Conservation (phyloP, 2,888 invertebrate species). For the Drosophila atroscutellata region DNA sequence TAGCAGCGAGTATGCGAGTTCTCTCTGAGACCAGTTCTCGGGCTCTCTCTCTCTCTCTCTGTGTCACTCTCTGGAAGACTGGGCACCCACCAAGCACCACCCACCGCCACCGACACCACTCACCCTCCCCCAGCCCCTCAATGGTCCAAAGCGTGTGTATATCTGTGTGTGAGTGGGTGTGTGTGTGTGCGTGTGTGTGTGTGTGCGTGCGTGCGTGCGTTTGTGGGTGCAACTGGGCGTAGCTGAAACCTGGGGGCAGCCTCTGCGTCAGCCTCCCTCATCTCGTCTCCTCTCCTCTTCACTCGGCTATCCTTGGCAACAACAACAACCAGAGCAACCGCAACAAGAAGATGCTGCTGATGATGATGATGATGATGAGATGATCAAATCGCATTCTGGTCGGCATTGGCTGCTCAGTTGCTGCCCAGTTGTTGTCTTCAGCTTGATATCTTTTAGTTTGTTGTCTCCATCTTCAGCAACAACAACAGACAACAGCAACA, state of each 20-base stretch:
- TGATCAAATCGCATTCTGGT: neutral
- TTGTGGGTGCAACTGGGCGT: conserved; percentile 40
- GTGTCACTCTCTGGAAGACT: conserved; percentile 28
- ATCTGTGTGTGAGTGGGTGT: neutral
- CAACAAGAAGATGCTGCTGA: conserved; percentile 1
- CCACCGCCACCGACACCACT: conserved; percentile 12
- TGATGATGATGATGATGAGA: neutral
- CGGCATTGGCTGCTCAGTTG: conserved; percentile 13
- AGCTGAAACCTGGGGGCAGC: conserved; percentile 21
- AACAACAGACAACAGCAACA: conserved; percentile 32
- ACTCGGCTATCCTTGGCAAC: conserved; percentile 45
- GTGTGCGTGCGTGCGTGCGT: conserved; percentile 11
- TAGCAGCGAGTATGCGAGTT: conserved; percentile 55
- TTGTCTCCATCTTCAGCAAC: conserved; percentile 30
- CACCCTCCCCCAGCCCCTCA: conserved; percentile 25
- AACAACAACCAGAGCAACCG: neutral
- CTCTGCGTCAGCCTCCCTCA: conserved; percentile 4
- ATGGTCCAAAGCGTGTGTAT: conserved; percentile 6
- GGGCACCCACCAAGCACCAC: conserved; percentile 35
- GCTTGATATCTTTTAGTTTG: conserved; percentile 41
- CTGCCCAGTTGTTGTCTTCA: conserved; percentile 16
- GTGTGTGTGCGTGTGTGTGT: neutral
- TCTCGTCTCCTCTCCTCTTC: conserved; percentile 21
- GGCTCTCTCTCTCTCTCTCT: neutral
- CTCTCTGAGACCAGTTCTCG: conserved; percentile 43